Conservation (phyloP, 53 echinoderm and acorn worm genomes). For the Crossaster papposus region DNA sequence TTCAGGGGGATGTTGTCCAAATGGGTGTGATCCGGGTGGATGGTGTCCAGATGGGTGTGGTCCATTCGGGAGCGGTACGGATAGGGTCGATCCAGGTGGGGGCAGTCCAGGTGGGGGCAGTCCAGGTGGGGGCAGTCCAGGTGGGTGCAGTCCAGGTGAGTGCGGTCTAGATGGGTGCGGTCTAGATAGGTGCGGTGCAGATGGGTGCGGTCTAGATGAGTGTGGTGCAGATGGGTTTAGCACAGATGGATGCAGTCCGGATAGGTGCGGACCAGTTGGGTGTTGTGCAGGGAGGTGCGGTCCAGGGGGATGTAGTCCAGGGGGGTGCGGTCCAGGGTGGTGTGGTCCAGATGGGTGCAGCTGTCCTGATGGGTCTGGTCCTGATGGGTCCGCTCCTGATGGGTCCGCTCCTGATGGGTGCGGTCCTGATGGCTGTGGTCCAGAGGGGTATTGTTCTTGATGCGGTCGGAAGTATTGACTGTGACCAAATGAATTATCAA, state of each 20-base stretch:
- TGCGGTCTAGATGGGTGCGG: too few relatives aligned
- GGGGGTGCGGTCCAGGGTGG: too few relatives aligned
- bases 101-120: conserved; percentile 22
- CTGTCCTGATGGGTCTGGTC: background rate
- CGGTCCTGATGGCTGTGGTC: conserved; percentile 19
- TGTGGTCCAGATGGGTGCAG: too few relatives aligned
- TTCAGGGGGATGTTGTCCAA: background rate
- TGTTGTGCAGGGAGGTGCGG: too few relatives aligned
- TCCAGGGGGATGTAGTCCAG: too few relatives aligned
- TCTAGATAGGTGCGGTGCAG: too few relatives aligned
- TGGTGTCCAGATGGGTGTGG: conserved; percentile 28
- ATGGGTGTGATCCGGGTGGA: background rate
- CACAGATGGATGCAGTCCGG: too few relatives aligned
- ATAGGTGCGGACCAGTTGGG: too few relatives aligned
- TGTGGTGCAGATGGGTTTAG: too few relatives aligned
- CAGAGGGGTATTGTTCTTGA: conserved; percentile 18
- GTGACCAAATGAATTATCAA: background rate
- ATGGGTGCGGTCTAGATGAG: too few relatives aligned
- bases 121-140: conserved; percentile 40
- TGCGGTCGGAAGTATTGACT: background rate
- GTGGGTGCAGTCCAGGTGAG: too few relatives aligned
- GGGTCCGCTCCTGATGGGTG: background rate
- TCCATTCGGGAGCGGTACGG: conserved; percentile 12
- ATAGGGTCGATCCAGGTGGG: background rate
- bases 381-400: background rate